These are phyloP conservation scores for Sebastes glaucus DNA, from an alignment of 2,797 vertebrate genomes.

Conservation along the genomic window DNA sequence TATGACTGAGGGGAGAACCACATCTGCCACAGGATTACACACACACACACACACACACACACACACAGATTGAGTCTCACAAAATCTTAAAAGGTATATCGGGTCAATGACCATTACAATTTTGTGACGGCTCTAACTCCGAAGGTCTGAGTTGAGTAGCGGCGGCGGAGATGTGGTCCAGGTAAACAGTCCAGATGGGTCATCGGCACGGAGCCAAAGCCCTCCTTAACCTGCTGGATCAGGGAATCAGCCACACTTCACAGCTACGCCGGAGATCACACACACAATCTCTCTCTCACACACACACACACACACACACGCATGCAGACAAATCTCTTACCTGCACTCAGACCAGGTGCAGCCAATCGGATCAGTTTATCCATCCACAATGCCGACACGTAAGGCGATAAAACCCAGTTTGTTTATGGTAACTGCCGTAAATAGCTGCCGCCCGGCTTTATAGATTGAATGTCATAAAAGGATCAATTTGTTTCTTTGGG, in stretches of 20 bases:
- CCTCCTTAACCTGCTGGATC: slow-evolving; percentile 75
- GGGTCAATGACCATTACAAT: slow-evolving; percentile 50
- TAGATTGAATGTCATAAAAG: slow-evolving; percentile 63
- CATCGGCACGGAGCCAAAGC: slow-evolving; percentile 66
- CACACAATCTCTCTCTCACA: slow-evolving; percentile 26
- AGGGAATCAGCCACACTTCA: slow-evolving; percentile 57
- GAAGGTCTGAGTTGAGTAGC: slow-evolving; percentile 39
- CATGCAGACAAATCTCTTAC: background rate
- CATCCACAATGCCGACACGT: slow-evolving; percentile 4
- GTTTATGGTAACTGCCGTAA: slow-evolving; percentile 36
- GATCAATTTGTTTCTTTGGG: slow-evolving; percentile 70
- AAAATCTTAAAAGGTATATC: slow-evolving; percentile 27
- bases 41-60: background rate
- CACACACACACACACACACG: slow-evolving; percentile 13
- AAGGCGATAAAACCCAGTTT: slow-evolving; percentile 42
- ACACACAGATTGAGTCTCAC: background rate
- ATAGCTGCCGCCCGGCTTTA: slow-evolving; percentile 39
- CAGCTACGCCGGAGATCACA: slow-evolving; percentile 46
- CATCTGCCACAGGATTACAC: slow-evolving; percentile 48
- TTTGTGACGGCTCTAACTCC: slow-evolving; percentile 42
- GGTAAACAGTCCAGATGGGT: slow-evolving; percentile 69
- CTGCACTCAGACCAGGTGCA: slow-evolving; percentile 13
- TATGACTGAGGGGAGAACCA: slow-evolving; percentile 23
- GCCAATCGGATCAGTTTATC: slow-evolving; percentile 21
- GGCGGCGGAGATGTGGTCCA: slow-evolving; percentile 22